Conservation (phyloP, 1,140 invertebrate genomes). For the Diuraphis noxia region DNA sequence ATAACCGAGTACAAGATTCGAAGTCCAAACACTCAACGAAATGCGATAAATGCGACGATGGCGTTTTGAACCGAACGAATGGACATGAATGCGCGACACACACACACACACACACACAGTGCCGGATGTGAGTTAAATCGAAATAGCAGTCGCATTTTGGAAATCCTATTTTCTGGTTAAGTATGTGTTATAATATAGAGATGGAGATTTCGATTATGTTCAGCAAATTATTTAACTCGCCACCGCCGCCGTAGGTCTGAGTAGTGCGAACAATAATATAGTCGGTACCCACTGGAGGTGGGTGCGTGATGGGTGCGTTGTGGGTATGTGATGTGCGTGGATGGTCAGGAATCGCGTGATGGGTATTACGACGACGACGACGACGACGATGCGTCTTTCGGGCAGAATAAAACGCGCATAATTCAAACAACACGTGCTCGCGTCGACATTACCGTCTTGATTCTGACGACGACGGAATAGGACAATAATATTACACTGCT, state of each 20-base stretch:
- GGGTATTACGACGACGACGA: background rate
- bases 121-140: background rate
- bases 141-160: background rate
- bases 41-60: too few relatives aligned
- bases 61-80: too few relatives aligned
- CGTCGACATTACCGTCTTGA: constrained; percentile 1
- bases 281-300: too few relatives aligned
- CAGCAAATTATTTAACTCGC: background rate
- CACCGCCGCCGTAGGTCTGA: too few relatives aligned
- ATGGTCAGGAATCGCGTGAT: too few relatives aligned
- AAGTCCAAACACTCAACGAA: too few relatives aligned
- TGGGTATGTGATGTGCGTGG: background rate
- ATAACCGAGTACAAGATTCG: too few relatives aligned
- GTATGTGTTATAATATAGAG: too few relatives aligned
- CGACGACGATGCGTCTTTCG: background rate
- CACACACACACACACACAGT: too few relatives aligned
- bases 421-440: constrained; percentile 20
- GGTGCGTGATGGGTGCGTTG: background rate
- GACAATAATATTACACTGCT: background rate
- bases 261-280: background rate
- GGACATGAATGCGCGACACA: too few relatives aligned
- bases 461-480: background rate
- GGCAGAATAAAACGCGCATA: background rate
- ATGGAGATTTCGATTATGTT: background rate
- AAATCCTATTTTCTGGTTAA: too few relatives aligned